Percentiles rank a stretch among this genome's conserved stretches.
Evolutionary conservation across 2,888 invertebrate species (phyloP).

Genomic region (Polymixis lichenea): DNA sequence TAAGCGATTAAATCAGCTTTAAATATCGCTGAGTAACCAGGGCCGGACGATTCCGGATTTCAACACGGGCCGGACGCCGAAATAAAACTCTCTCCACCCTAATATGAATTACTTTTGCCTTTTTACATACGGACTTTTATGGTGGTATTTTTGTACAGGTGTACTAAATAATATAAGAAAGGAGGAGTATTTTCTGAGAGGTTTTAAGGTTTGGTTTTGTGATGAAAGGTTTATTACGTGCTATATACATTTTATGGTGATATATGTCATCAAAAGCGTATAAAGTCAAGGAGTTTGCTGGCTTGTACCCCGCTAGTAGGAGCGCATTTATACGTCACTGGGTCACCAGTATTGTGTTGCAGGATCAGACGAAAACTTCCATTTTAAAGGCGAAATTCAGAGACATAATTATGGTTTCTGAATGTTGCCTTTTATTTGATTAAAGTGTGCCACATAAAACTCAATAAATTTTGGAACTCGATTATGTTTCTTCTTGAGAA

Average conservation of each 20-base stretch:
- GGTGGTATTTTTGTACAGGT: slow-evolving; percentile 18
- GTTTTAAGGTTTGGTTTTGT: neutral
- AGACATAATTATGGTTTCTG: neutral
- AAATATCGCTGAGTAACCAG: slow-evolving; percentile 80
- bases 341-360: neutral
- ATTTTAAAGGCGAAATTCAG: neutral
- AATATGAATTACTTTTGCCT: slow-evolving; percentile 58
- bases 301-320: neutral
- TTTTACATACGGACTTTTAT: slow-evolving; percentile 46
- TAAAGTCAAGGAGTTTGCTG: neutral
- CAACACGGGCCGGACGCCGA: slow-evolving; percentile 54
- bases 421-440: neutral
- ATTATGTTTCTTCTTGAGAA: neutral
- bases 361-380: neutral
- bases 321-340: neutral
- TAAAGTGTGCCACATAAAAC: neutral
- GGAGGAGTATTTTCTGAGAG: slow-evolving; percentile 1
- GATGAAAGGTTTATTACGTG: slow-evolving; percentile 31
- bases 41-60: slow-evolving; percentile 66
- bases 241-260: slow-evolving; percentile 37
- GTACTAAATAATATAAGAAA: slow-evolving; percentile 3
- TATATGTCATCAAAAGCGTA: slow-evolving; percentile 1
- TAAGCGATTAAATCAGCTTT: slow-evolving; percentile 77
- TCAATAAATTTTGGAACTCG: neutral
- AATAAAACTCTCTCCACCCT: slow-evolving; percentile 59